A percentile compares a stretch with the other conserved stretches of the same genome.
These are phyloP conservation scores for Loxodonta africana DNA, from an alignment of 2,113 vertebrate species.

Conservation along the genomic window DNA sequence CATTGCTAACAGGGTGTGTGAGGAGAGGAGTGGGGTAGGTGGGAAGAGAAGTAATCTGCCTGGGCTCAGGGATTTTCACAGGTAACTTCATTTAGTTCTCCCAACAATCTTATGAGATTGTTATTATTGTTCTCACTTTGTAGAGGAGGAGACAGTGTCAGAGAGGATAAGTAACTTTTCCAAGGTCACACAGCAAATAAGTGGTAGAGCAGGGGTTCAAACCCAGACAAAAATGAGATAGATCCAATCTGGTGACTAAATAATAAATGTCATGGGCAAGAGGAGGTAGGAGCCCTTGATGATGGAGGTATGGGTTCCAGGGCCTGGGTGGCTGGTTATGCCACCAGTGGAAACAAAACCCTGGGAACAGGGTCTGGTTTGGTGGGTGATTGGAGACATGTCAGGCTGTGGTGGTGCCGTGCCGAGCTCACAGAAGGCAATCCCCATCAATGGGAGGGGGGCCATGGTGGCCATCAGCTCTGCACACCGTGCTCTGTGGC, in stretches of 20 bases:
- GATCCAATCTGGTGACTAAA: not conserved
- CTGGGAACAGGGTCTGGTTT: not conserved
- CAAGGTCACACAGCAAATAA: not conserved
- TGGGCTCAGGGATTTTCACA: not conserved
- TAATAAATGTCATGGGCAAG: not conserved
- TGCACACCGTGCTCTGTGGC: not conserved
- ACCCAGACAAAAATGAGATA: not conserved
- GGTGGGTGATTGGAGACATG: no score
- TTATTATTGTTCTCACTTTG: not conserved
- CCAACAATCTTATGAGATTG: not conserved
- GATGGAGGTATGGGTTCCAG: not conserved
- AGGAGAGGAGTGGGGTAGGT: not conserved
- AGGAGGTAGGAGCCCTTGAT: not conserved
- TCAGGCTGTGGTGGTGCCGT: not conserved
- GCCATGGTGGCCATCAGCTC: rapidly evolving
- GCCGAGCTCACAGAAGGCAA: not conserved
- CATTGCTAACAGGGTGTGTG: not conserved
- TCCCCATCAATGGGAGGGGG: not conserved
- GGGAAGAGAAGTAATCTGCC: not conserved
- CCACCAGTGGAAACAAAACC: not conserved
- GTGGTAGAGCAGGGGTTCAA: not conserved
- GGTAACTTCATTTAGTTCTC: not conserved
- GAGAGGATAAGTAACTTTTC: not conserved
- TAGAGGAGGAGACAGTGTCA: not conserved
- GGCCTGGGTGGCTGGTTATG: not conserved